These are phyloP conservation scores for Sarcoramphus papa DNA, from an alignment of 2,797 vertebrate species.

Conservation along the genomic window DNA sequence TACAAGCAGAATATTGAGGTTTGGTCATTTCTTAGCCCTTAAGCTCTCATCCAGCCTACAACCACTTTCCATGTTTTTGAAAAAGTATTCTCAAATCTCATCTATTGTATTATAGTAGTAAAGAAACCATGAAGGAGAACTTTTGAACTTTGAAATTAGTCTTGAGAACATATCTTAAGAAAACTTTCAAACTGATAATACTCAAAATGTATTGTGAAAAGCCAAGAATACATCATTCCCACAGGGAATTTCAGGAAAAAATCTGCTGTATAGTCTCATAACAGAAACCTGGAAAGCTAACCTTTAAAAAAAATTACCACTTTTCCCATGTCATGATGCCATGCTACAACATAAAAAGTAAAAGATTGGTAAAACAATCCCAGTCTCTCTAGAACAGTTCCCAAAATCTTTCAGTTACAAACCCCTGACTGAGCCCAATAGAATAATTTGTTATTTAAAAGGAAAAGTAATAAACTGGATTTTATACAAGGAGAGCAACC, in stretches of 20 bases:
- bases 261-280: not conserved
- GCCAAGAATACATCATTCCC: not conserved
- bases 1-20: not conserved
- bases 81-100: not conserved
- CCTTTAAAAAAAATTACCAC: not conserved
- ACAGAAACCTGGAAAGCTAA: not conserved
- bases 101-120: not conserved
- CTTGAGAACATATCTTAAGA: not conserved
- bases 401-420: not conserved
- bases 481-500: not conserved
- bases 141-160: not conserved
- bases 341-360: not conserved
- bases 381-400: not conserved
- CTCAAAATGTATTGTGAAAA: not conserved
- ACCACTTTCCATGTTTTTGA: not conserved
- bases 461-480: constrained; percentile 11
- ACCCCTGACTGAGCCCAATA: not conserved
- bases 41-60: not conserved
- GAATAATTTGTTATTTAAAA: constrained; percentile 9
- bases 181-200: not conserved
- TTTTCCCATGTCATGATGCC: not conserved
- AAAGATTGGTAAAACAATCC: not conserved
- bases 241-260: not conserved
- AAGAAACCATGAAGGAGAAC: not conserved
- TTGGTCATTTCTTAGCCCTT: not conserved